Conservation (phyloP, 2,113 vertebrate species). For the Hemiscyllium ocellatum region DNA sequence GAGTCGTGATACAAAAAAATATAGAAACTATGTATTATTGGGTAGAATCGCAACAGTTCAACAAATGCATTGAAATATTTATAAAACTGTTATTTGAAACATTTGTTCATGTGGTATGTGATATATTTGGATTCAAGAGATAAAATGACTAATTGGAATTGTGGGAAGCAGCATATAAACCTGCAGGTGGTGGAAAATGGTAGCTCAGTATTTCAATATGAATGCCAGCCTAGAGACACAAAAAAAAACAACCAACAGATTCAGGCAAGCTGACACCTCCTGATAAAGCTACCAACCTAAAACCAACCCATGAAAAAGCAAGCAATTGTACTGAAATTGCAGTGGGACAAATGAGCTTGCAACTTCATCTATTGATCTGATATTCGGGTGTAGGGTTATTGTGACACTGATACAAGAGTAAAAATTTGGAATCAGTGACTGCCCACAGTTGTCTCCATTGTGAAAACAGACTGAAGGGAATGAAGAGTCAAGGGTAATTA, state of each 20-base stretch:
- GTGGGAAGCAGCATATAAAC: not conserved
- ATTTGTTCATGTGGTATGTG: not conserved
- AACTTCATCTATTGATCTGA: not conserved
- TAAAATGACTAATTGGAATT: not conserved
- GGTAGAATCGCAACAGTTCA: not conserved
- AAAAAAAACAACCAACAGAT: not conserved
- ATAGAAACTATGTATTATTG: not conserved
- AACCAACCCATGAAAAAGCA: not conserved
- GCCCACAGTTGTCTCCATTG: not conserved
- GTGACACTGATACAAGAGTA: not conserved
- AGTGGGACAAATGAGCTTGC: not conserved
- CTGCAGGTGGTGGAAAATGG: not conserved
- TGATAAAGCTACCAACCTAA: not conserved
- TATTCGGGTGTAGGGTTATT: not conserved
- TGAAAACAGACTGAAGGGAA: not conserved
- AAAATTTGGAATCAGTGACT: not conserved
- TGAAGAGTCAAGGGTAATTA: not conserved
- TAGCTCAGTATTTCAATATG: not conserved
- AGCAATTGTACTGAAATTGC: not conserved
- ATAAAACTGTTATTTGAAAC: not conserved
- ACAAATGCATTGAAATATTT: not conserved
- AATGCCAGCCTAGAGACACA: not conserved
- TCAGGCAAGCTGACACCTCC: not conserved
- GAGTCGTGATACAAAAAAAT: not conserved
- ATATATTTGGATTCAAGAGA: not conserved